A percentile compares a stretch with the other conserved stretches of the same genome.
phyloP scores from a whole-genome alignment of 2,113 vertebrate species.

The Centropristis striata region DNA sequence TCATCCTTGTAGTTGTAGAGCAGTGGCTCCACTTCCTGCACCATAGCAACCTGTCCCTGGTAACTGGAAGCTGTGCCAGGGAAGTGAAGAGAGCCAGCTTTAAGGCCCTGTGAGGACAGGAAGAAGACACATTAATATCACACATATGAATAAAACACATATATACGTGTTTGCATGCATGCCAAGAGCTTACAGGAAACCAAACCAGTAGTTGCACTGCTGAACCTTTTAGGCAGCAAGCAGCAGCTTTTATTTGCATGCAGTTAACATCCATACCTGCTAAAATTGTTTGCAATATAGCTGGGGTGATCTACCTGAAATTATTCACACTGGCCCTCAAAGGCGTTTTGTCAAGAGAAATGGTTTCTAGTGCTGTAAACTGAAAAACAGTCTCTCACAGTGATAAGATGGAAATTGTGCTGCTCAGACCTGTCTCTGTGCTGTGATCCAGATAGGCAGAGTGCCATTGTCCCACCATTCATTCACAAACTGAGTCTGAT shows the following conservation, averaged over 20 bases:
- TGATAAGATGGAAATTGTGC: conserved; percentile 52
- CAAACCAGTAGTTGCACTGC: conserved; percentile 11
- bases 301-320: conserved; percentile 25
- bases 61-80: conserved; percentile 90
- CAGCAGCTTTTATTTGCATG: conserved; percentile 36
- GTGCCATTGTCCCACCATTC: conserved; percentile 95
- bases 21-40: conserved; percentile 82
- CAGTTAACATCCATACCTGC: conserved; percentile 25
- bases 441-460: conserved; percentile 96
- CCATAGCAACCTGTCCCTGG: conserved; percentile 78
- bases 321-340: conserved; percentile 33
- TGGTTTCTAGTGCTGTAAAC: conserved; percentile 44
- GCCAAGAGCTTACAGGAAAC: conserved; percentile 7
- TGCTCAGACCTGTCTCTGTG: conserved; percentile 90
- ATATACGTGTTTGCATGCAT: conserved; percentile 1
- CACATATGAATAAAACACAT: conserved; percentile 22
- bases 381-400: conserved; percentile 35
- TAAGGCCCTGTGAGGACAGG: conserved; percentile 86
- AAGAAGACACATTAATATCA: conserved; percentile 9
- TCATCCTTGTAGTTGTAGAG: conserved; percentile 88
- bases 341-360: conserved; percentile 53
- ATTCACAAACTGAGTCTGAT: conserved; percentile 85
- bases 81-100: conserved; percentile 92
- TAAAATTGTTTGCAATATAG: conserved; percentile 38
- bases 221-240: conserved; percentile 8